Evolutionary conservation across 2,888 invertebrate genomes (phyloP), one percentile per base, ranked within the genome.

Genomic region (Troides aeacus): DNA sequence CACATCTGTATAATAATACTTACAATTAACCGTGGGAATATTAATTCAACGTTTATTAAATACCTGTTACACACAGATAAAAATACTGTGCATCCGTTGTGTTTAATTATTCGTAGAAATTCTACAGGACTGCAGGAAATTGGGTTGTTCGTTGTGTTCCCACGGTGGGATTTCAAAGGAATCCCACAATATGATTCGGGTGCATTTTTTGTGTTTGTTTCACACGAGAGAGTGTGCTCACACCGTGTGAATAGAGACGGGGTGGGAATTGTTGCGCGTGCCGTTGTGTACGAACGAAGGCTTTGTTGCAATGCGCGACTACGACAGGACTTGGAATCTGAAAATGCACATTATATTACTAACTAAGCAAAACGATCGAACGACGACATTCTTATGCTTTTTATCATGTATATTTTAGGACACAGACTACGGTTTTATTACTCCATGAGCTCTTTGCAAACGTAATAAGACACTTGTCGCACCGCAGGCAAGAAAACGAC

Each of bases 241-340:
- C 39, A 15, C 39, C 64, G 57, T 64, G 57, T 57, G 64, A 64
- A 23, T 4, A 21, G 12, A 12, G 23, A 10, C 56, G 56, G 64
- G 57, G 64, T 64, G 63, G 63, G 53, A 64, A 64, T n/a, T 15
- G 23, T 36, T 10, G 64, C 57, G 56, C 57, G 57, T 23, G 63
- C 30, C 62, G 50, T 6, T 30, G 39, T 39, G 36, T 42, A 23
- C 8, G 21, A 23, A 1, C 58, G 6, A 21, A 12, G 23, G 5
- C 23, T 23, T 58, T 58, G 59, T 59, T 62, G n/a, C 36, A 8
- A 5, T 57, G 57, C 21, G 15, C 15, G 17, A 15, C 50, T 18
- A 18, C 50, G 2, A 18, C 2, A 17, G 18, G 15, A 1, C 50
- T 18, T 50, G 17, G 50, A 50, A 50, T 15, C 7, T 39, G 39